phyloP scores from a whole-genome alignment of 2,888 invertebrate genomes.

The Cancer borealis region DNA sequence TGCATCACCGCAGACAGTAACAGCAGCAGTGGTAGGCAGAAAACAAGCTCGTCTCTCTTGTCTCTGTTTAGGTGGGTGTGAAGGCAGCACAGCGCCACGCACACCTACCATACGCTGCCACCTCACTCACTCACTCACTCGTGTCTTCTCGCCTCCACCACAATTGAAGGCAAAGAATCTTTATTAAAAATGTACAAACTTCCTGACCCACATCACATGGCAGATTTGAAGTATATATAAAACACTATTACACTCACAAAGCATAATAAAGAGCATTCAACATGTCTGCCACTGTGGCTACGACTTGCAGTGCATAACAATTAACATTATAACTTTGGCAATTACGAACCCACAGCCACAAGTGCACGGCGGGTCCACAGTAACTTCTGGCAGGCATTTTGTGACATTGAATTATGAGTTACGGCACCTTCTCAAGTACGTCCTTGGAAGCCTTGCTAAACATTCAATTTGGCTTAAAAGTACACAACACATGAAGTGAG shows the following conservation, averaged over 20 bases:
- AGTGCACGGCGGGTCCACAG: slow-evolving; percentile 32
- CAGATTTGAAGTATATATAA: slow-evolving; percentile 37
- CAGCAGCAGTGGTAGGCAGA: slow-evolving; percentile 5
- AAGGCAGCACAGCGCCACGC: neutral
- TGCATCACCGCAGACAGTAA: slow-evolving; percentile 16
- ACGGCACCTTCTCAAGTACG: slow-evolving; percentile 18
- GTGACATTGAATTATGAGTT: slow-evolving; percentile 12
- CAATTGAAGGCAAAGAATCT: neutral
- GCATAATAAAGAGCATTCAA: slow-evolving; percentile 38
- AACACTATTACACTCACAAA: slow-evolving; percentile 10
- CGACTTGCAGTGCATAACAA: slow-evolving; percentile 40
- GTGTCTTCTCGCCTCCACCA: neutral
- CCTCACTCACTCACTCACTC: neutral
- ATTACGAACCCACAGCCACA: slow-evolving; percentile 24
- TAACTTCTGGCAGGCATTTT: slow-evolving; percentile 40
- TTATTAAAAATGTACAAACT: slow-evolving; percentile 35
- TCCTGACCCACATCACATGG: slow-evolving; percentile 45
- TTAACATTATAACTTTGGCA: slow-evolving; percentile 45
- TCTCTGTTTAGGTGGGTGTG: neutral
- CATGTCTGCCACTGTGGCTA: slow-evolving; percentile 38
- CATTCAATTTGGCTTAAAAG: slow-evolving; percentile 41
- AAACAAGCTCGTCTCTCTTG: slow-evolving; percentile 33
- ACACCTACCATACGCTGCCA: neutral
- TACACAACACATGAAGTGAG: slow-evolving; percentile 39
- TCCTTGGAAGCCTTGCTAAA: slow-evolving; percentile 45